A percentile compares a stretch with the other conserved stretches of the same genome.
Conservation (phyloP, 2,797 vertebrate species). For the Gallirallus australis region DNA sequence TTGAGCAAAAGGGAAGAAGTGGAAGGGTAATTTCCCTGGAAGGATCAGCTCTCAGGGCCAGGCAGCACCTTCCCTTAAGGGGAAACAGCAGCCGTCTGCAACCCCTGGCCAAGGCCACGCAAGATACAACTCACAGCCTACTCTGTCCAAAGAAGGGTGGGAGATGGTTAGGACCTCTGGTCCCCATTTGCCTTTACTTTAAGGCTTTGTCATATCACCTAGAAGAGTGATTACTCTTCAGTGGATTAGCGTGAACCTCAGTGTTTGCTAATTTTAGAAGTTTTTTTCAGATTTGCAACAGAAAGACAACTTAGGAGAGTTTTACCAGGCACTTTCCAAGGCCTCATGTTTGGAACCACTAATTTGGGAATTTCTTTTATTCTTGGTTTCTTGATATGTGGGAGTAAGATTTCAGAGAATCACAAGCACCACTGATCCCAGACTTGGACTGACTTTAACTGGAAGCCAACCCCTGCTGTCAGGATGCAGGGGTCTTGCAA, state of each 20-base stretch:
- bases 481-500: not conserved
- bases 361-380: not conserved
- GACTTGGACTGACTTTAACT: not conserved
- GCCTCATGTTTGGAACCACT: not conserved
- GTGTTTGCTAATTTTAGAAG: not conserved
- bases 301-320: not conserved
- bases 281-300: not conserved
- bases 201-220: fast-evolving
- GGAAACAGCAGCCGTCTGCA: not conserved
- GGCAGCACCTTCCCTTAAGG: not conserved
- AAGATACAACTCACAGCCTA: not conserved
- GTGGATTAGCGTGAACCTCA: not conserved
- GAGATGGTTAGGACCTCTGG: not conserved
- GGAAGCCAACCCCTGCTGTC: not conserved
- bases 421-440: not conserved
- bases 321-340: not conserved
- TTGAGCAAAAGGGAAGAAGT: not conserved
- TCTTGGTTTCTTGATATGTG: not conserved
- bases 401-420: not conserved
- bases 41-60: not conserved
- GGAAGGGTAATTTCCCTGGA: not conserved
- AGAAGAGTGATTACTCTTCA: not conserved
- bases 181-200: not conserved
- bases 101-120: not conserved
- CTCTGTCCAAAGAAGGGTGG: not conserved